These are phyloP conservation scores for Cheilosia pagana DNA, from an alignment of 2,888 invertebrate species.

Conservation along the genomic window DNA sequence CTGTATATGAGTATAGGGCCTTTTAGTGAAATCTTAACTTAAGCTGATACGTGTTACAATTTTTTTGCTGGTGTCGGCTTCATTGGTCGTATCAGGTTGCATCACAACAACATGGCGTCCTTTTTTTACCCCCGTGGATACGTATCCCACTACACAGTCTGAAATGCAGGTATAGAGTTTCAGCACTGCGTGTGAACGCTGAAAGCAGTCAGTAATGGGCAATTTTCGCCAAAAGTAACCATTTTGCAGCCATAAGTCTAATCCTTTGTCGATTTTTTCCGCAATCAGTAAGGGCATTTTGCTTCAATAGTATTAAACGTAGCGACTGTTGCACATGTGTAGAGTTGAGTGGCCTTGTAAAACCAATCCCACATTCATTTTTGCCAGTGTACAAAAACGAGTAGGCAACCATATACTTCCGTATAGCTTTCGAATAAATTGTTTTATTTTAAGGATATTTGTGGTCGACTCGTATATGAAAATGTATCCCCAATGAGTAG, in stretches of 20 bases:
- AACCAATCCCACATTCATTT: neutral
- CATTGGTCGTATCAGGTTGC: conserved; percentile 37
- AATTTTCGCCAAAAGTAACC: too few species aligned
- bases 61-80: conserved; percentile 25
- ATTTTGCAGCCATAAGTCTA: too few species aligned
- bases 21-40: conserved; percentile 36
- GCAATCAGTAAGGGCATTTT: too few species aligned
- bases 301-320: too few species aligned
- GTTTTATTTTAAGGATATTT: conserved; percentile 69
- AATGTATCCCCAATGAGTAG: conserved; percentile 67
- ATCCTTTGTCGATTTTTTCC: too few species aligned
- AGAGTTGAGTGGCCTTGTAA: neutral
- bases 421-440: conserved; percentile 62
- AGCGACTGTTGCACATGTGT: neutral
- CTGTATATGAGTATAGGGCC: conserved; percentile 31
- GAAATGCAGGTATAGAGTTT: neutral
- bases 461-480: conserved; percentile 67
- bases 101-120: conserved; percentile 3
- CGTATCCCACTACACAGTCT: neutral
- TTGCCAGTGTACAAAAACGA: conserved; percentile 18
- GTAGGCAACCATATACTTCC: conserved; percentile 6
- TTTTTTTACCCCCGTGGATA: neutral
- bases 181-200: too few species aligned
- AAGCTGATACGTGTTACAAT: conserved; percentile 39
- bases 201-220: too few species aligned